phyloP scores from a whole-genome alignment of 2,888 invertebrate genomes.

The Sisyra nigra region DNA sequence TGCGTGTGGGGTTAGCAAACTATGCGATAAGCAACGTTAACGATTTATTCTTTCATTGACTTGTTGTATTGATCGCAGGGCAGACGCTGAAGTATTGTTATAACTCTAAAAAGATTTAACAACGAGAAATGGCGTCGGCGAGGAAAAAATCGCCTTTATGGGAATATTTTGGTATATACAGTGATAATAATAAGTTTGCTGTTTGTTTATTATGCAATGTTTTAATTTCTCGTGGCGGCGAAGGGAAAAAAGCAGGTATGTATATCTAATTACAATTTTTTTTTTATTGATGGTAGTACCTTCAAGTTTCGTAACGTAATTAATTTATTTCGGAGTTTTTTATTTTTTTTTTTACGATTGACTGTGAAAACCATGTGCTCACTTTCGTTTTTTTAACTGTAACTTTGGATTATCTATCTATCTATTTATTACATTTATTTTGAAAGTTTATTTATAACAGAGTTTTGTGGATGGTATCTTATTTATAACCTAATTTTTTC shows the following conservation, averaged over 20 bases:
- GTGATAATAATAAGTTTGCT: not conserved
- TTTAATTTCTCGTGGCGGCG: not conserved
- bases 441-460: not conserved
- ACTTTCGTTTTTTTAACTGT: not conserved
- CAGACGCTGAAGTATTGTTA: not conserved
- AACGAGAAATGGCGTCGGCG: no score
- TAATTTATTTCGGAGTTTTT: not conserved
- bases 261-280: not conserved
- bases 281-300: not conserved
- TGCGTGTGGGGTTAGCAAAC: no score
- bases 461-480: not conserved
- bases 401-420: not conserved
- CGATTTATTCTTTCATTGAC: no score
- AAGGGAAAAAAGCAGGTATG: constrained; percentile 1
- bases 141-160: not conserved
- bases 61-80: no score
- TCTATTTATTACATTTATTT: no score
- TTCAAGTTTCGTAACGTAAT: not conserved
- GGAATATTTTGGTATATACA: constrained; percentile 2
- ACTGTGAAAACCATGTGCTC: not conserved
- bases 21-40: no score
- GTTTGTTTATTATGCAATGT: constrained; percentile 2
- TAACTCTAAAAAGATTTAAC: not conserved
- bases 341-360: not conserved
- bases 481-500: constrained; percentile 11